Percentiles rank a stretch among this genome's conserved stretches.
Conservation (phyloP, 2,797 vertebrate genomes). For the Hyperoplus immaculatus region DNA sequence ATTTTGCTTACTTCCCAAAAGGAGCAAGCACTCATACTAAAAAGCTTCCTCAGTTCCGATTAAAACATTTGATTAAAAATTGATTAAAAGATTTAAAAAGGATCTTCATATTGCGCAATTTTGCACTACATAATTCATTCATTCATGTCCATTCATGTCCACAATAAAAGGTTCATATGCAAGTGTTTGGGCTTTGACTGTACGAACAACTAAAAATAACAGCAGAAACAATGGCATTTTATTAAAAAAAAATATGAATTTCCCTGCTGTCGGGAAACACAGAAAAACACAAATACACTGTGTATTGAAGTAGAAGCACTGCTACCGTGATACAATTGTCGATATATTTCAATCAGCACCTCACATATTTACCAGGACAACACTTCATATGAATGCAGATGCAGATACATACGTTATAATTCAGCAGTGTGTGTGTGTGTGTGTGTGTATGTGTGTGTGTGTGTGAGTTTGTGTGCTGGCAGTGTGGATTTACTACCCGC, state of each 20-base stretch:
- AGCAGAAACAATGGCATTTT: background rate
- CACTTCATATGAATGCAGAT: slow-evolving; percentile 54
- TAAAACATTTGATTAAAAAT: background rate
- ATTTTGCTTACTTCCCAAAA: background rate
- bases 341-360: slow-evolving; percentile 59
- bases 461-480: slow-evolving; percentile 44
- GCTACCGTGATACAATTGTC: slow-evolving; percentile 47
- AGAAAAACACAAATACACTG: slow-evolving; percentile 2
- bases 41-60: background rate
- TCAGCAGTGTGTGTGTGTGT: slow-evolving; percentile 22
- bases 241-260: background rate
- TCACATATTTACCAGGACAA: slow-evolving; percentile 32
- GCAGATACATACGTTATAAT: slow-evolving; percentile 49
- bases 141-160: no score
- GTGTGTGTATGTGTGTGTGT: slow-evolving; percentile 30
- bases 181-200: background rate
- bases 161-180: background rate
- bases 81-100: no score
- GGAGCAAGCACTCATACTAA: background rate
- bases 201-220: background rate
- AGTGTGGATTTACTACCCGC: slow-evolving; percentile 71
- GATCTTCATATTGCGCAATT: background rate
- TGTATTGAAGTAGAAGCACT: slow-evolving; percentile 14
- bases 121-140: background rate
- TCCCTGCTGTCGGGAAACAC: slow-evolving; percentile 8